Evolutionary conservation across 2,888 invertebrate species (phyloP), one percentile per base, ranked within the genome.

Genomic region (Drosophila paranaensis): DNA sequence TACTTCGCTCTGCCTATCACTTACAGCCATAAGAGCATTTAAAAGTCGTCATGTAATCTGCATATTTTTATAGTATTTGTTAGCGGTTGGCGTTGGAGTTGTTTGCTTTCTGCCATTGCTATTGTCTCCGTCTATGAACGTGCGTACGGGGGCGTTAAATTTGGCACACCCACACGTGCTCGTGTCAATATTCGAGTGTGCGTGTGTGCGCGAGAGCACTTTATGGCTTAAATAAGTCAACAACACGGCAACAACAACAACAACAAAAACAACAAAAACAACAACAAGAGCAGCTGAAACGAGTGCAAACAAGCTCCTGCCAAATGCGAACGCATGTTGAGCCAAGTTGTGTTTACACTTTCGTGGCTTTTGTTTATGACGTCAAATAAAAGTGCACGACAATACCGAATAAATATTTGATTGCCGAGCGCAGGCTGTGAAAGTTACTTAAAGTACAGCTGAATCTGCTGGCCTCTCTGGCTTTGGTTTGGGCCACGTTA

Each of bases 351-450:
- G 90, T 85, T 88, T 89, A 90, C 90, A 90, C 90, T 86, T 86
- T 90, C 89, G 90, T 89, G 90, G 86, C 90, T 90, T 83, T 86
- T 86, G 90, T 86, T 86, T 86, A 86, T 86, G 88, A 86, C 88
- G 86, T 86, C 86, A 86, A 87, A 90, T 90, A 88, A 87, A 90
- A 90, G 86, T 89, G 90, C 89, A 84, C 90, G 85, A 89, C 90
- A 86, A 90, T 88, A 89, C 88, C 85, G 71, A 90, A 86, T 86
- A 90, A 90, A 90, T 86, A 90, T 90, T 86, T 86, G 90, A 86
- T 86, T 90, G 84, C 27, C 20, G 13, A 42, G 57, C 35, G n/a
- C n/a, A 50, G 55, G 46, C 25, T 45, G 51, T 50, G 51, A 37
- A 68, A 60, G 61, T 77, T 77, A 42, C 66, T 70, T 66, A 64